A percentile compares a stretch with the other conserved stretches of the same genome.
phyloP scores from a whole-genome alignment of 1,140 invertebrate species.

The Bombus picipes region DNA sequence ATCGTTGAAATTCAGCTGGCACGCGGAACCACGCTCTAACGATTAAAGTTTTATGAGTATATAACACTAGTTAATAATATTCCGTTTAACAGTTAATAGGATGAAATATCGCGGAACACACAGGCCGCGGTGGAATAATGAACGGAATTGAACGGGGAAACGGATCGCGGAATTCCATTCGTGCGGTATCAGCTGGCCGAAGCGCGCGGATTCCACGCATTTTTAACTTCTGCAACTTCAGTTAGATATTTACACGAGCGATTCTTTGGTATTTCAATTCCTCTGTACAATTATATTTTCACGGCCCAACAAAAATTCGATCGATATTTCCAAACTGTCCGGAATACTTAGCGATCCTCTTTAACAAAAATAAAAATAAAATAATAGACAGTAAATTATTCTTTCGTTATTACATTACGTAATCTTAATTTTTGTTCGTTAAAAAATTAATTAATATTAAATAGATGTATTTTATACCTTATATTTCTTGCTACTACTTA shows the following conservation, averaged over 20 bases:
- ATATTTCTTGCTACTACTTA: no score
- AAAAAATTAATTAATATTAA: background rate
- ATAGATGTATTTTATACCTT: no score
- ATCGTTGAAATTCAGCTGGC: no score
- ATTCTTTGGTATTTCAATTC: constrained; percentile 17
- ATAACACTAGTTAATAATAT: constrained; percentile 19
- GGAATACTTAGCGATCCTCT: background rate
- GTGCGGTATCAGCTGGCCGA: constrained; percentile 15
- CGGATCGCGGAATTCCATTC: constrained; percentile 32
- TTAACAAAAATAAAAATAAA: background rate
- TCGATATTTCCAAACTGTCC: no score
- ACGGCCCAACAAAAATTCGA: background rate
- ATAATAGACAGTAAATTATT: background rate
- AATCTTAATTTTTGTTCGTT: background rate
- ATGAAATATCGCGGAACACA: constrained; percentile 36
- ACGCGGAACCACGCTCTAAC: background rate
- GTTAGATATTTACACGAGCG: constrained; percentile 34
- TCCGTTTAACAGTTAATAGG: constrained; percentile 15
- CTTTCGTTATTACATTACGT: no score
- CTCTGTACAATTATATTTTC: background rate
- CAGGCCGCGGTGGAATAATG: constrained; percentile 12
- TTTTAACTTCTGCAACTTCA: constrained; percentile 16
- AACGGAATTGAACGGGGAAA: constrained; percentile 32
- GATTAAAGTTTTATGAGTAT: background rate
- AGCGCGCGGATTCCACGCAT: constrained; percentile 23